Evolutionary conservation across 2,113 vertebrate genomes (phyloP).

Genomic region (Tylochromis polylepis): DNA sequence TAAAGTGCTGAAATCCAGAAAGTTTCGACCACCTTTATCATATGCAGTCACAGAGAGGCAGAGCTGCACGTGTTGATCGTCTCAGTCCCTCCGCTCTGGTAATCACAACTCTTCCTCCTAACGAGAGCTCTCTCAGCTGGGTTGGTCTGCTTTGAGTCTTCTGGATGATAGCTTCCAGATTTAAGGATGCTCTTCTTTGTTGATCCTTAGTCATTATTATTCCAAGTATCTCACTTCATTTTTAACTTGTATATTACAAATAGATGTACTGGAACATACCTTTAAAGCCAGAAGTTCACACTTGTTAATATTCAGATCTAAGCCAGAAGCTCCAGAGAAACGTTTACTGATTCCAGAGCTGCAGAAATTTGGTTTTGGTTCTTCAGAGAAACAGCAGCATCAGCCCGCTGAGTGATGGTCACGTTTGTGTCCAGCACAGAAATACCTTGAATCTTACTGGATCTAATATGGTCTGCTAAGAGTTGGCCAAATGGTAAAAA

Average conservation of each 20-base stretch:
- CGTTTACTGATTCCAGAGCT: not conserved
- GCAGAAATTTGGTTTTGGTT: not conserved
- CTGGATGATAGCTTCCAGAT: not conserved
- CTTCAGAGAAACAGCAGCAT: not conserved
- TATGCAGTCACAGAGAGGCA: not conserved
- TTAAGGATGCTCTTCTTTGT: accelerated
- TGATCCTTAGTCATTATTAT: not conserved
- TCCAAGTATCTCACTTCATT: too few relatives aligned
- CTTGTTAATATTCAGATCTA: not conserved
- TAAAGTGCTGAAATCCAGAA: not conserved
- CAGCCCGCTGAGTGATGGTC: not conserved
- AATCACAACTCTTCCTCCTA: not conserved
- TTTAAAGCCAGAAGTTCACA: not conserved
- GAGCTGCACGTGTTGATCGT: too few relatives aligned
- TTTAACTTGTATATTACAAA: not conserved
- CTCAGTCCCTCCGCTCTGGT: not conserved
- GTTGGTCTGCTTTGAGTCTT: too few relatives aligned
- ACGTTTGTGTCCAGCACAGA: not conserved
- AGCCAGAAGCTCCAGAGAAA: not conserved
- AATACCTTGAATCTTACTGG: accelerated
- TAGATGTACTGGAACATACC: not conserved
- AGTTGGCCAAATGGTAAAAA: not conserved
- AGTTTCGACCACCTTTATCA: accelerated
- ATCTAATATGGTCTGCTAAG: not conserved
- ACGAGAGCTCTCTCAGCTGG: not conserved